Evolutionary conservation across 2,797 vertebrate genomes (phyloP), one percentile per base, ranked within the genome.

Genomic region (Aulostomus chinensis): DNA sequence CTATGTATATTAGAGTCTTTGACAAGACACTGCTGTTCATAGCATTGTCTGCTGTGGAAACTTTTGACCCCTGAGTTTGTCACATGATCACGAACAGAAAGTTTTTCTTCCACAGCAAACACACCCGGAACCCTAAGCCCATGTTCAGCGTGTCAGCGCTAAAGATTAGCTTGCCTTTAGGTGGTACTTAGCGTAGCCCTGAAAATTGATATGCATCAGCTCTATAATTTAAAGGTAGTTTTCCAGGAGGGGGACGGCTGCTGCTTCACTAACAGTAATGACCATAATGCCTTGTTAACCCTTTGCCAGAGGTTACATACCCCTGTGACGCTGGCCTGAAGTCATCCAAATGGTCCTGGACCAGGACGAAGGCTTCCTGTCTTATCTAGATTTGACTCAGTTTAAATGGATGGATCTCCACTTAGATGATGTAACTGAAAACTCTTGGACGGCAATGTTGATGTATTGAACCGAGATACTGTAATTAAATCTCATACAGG

Each of bases 261-360:
- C 52, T 65, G 34, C 57, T 57, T 52, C 68, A 64, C 58, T 41
- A 57, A 52, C 51, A 59, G 61, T 85, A 83, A 87, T 69, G 79
- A 78, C 78, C 74, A 62, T 81, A 72, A 82, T 78, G 64, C 68
- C 83, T 87, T 79, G 76, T 88, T 86, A 82, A 88, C 85, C 79
- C 80, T 67, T 73, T 55, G 41, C 36, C 51, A 76, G 76, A 77
- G 87, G 81, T 80, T 67, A 80, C 73, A 76, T 76, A 75, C 75
- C 61, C 58, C 39, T 20, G 33, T 84, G 76, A 80, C 53, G 12
- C 62, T 54, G 34, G 58, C 51, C 52, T 56, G 67, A 61, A 82
- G 75, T 81, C 68, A 82, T 79, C 51, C 32, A 41, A 56, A 65
- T 25, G 45, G 32, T 46, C 0, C 1, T 6, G 33, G 15, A 14